phyloP scores from a whole-genome alignment of 2,797 vertebrate species.

The Cryptoprocta ferox region DNA sequence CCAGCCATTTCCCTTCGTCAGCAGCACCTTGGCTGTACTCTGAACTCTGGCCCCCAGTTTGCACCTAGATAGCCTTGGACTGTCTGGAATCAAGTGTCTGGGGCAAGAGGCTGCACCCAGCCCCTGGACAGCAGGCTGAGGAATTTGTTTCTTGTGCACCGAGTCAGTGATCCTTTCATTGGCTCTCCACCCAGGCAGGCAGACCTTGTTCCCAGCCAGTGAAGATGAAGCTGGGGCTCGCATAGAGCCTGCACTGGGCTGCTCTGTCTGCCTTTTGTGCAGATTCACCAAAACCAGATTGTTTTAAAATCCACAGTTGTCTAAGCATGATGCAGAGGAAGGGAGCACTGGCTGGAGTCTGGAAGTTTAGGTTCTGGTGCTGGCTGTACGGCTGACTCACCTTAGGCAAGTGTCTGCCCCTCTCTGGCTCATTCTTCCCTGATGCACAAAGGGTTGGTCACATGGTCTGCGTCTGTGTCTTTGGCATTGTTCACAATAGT shows the following conservation, averaged over 20 bases:
- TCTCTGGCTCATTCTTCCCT: background rate
- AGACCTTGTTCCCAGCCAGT: background rate
- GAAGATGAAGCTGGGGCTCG: background rate
- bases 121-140: background rate
- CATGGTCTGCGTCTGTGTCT: background rate
- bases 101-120: background rate
- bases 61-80: background rate
- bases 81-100: background rate
- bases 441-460: background rate
- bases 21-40: background rate
- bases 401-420: background rate
- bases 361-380: slow-evolving; percentile 11
- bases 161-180: background rate
- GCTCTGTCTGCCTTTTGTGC: background rate
- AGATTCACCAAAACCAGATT: background rate
- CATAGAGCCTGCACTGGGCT: background rate
- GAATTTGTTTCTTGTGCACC: background rate
- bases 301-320: background rate
- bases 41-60: background rate
- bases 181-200: background rate
- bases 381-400: background rate
- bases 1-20: background rate
- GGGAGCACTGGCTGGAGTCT: background rate
- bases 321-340: background rate
- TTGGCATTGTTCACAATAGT: slow-evolving; percentile 20